A percentile compares a stretch with the other conserved stretches of the same genome.
Conservation (phyloP, 2,797 vertebrate species). For the Manis javanica region DNA sequence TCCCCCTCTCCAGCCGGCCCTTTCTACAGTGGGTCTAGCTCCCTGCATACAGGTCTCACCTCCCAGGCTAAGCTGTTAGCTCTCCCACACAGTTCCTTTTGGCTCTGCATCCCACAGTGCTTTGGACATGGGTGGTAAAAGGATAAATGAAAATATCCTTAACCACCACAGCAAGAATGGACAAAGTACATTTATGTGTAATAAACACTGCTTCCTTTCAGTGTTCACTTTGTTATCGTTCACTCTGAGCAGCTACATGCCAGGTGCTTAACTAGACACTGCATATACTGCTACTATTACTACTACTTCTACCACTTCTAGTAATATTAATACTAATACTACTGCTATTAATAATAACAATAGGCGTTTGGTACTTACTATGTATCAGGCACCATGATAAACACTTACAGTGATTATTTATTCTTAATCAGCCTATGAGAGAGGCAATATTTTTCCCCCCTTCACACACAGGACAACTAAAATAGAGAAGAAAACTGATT, state of each 20-base stretch:
- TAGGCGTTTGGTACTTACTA: background rate
- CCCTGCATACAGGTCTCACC: background rate
- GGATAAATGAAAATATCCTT: slow-evolving; percentile 16
- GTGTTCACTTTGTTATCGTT: background rate
- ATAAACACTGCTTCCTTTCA: background rate
- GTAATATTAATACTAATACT: background rate
- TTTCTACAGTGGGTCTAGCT: background rate
- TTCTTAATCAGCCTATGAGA: background rate
- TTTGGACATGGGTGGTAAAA: background rate
- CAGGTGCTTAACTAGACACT: background rate
- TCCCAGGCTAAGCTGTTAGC: background rate
- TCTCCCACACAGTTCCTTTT: background rate
- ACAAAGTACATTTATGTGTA: background rate
- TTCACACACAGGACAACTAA: slow-evolving; percentile 14
- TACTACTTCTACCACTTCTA: background rate
- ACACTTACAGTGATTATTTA: background rate
- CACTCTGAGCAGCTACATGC: background rate
- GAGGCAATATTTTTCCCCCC: background rate
- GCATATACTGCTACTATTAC: no score
- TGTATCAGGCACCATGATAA: background rate
- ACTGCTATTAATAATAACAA: background rate
- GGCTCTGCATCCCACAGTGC: background rate
- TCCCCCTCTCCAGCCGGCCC: background rate
- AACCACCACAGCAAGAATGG: background rate
- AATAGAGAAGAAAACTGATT: background rate